Conservation (phyloP, 2,113 vertebrate genomes). For the Lanius collurio region DNA sequence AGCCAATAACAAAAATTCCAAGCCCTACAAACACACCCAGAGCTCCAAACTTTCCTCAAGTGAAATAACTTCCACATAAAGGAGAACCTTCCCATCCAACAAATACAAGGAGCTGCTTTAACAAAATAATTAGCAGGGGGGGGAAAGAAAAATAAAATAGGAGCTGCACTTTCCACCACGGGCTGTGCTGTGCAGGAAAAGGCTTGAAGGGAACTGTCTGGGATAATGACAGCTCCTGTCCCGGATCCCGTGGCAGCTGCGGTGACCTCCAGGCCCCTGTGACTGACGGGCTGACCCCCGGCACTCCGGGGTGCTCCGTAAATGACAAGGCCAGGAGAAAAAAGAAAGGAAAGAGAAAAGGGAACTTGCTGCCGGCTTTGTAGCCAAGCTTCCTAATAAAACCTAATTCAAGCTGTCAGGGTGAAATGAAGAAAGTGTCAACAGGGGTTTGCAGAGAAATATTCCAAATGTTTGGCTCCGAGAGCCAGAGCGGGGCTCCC, state of each 20-base stretch:
- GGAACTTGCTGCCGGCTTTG: conserved; percentile 42
- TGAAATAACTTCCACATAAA: not conserved
- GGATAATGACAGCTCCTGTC: conserved; percentile 37
- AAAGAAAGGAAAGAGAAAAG: not conserved
- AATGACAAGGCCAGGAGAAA: conserved; percentile 29
- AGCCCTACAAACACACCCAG: fast-evolving
- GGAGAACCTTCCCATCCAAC: not conserved
- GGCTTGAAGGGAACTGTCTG: not conserved
- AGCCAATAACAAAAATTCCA: not conserved
- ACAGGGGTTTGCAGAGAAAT: conserved; percentile 43
- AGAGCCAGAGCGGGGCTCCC: not conserved
- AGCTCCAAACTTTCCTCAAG: not conserved
- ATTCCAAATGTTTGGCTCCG: conserved; percentile 18
- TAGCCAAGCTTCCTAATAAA: conserved; percentile 49
- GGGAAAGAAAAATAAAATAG: fast-evolving
- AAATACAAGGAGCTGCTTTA: not conserved
- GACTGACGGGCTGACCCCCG: conserved; percentile 55
- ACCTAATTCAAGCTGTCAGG: conserved; percentile 66
- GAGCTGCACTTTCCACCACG: not conserved
- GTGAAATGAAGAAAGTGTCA: conserved; percentile 62
- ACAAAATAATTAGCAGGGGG: not conserved
- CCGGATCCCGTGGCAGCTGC: not conserved
- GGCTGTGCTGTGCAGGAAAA: not conserved
- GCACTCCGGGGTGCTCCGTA: conserved; percentile 38
- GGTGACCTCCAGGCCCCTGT: conserved; percentile 26